Percentiles rank a stretch among this genome's conserved stretches.
phyloP scores from a whole-genome alignment of 1,140 invertebrate species.

The Pygmarrhopalites habei region DNA sequence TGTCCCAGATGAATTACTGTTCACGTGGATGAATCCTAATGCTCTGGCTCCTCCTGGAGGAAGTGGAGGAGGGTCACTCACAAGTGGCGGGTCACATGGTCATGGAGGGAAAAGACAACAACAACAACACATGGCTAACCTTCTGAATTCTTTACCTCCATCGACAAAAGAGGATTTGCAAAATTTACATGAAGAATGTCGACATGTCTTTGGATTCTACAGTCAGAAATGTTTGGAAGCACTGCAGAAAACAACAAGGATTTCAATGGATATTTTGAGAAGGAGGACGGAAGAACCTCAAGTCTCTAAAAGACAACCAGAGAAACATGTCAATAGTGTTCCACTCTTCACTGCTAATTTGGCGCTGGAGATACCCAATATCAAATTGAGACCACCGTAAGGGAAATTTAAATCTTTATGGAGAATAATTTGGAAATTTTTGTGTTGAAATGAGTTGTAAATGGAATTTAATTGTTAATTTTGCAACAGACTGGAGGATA shows the following conservation, averaged over 20 bases:
- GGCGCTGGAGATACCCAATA: slow-evolving; percentile 45
- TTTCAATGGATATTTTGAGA: slow-evolving; percentile 59
- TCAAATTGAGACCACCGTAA: slow-evolving; percentile 45
- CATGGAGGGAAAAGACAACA: too few relatives aligned
- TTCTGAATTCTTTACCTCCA: slow-evolving; percentile 45
- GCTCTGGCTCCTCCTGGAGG: neutral
- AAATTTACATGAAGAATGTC: slow-evolving; percentile 60
- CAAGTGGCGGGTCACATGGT: too few relatives aligned
- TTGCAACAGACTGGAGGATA: slow-evolving; percentile 59
- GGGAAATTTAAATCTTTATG: too few relatives aligned
- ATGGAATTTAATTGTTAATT: neutral
- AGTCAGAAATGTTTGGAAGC: slow-evolving; percentile 61
- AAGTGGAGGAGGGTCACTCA: neutral
- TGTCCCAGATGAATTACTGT: slow-evolving; percentile 51
- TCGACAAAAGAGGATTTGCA: slow-evolving; percentile 48
- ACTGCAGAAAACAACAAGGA: slow-evolving; percentile 59
- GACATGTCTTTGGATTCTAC: slow-evolving; percentile 61
- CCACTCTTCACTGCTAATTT: slow-evolving; percentile 40
- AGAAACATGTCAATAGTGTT: slow-evolving; percentile 28
- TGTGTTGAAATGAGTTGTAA: neutral
- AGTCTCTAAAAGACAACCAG: slow-evolving; percentile 27
- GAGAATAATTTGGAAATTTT: slow-evolving; percentile 2
- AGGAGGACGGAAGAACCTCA: slow-evolving; percentile 47
- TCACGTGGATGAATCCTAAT: slow-evolving; percentile 56
- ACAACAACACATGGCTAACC: slow-evolving; percentile 50